Base-by-base conservation (phyloP, 2,113 vertebrate species). In the Tautogolabrus adspersus region DNA sequence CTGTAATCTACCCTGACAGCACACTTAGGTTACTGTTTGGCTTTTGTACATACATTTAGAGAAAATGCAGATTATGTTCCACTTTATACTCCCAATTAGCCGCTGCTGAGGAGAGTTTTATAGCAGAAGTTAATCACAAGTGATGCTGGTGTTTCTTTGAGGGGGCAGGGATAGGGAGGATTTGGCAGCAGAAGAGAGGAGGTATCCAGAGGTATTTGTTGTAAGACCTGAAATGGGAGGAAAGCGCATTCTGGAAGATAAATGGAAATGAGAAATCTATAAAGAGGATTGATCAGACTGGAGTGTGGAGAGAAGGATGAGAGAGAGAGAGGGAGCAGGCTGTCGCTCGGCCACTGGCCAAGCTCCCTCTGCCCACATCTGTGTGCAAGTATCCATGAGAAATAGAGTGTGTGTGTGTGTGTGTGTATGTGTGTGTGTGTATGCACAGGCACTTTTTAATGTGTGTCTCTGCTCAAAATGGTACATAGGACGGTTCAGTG, bases 1-100 rank as follows among this genome's bases (percentile, higher is more conserved):
- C 82, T 57, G 66, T 92, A 88, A 94, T 91, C 66, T 26, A 57
- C 52, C 59, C 84, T 90, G 89, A 93, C 91, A 93, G 89, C 83
- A 69, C 68, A 75, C 77, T 88, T 67, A 82, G 77, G 80, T 86
- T 85, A 81, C 86, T 81, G 75, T 77, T 81, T 85, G 57, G 86
- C 75, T 63, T 75, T 70, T 61, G 68, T 72, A 75, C 74, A 65
- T 73, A 81, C 67, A 82, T 82, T 69, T 81, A 66, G 40, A 69
- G 67, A 21, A 84, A 88, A 83, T 76, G 59, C 64, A 78, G 57
- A 86, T 81, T 64, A 40, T 78, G 58, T 77, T 75, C 22, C 19
- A 18, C 38, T 83, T 66, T 52, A 83, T 82, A 56, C 84, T 72
- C 51, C 47, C 70, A 66, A 84, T 88, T 81, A 83, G 77, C 60